These are phyloP conservation scores for Cardiocondyla obscurior DNA, from an alignment of 1,140 invertebrate genomes.

Conservation along the genomic window DNA sequence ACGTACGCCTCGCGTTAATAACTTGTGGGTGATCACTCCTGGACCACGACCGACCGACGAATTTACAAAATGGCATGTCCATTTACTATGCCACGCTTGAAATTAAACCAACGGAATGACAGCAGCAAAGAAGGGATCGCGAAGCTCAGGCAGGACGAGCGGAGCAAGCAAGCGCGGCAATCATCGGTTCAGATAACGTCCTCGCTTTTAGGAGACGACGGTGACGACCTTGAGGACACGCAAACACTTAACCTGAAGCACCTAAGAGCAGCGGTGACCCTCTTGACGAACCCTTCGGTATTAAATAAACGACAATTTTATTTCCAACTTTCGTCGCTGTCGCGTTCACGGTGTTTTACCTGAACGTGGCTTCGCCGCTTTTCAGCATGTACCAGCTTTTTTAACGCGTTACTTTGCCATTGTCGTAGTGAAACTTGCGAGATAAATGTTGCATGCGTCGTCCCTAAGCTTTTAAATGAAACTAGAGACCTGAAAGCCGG, in stretches of 20 bases:
- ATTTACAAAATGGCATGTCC: slow-evolving; percentile 80
- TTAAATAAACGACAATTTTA: slow-evolving; percentile 45
- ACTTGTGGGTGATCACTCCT: neutral
- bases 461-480: neutral
- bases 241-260: slow-evolving; percentile 86
- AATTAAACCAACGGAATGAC: slow-evolving; percentile 50
- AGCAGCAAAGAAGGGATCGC: slow-evolving; percentile 34
- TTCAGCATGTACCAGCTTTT: neutral
- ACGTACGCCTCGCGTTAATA: neutral
- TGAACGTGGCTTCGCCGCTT: neutral
- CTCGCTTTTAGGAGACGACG: slow-evolving; percentile 79
- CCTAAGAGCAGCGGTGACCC: slow-evolving; percentile 84
- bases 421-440: neutral
- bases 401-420: neutral
- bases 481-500: neutral
- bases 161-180: slow-evolving; percentile 80
- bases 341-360: neutral
- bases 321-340: neutral
- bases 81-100: slow-evolving; percentile 77
- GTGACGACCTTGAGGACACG: slow-evolving; percentile 83
- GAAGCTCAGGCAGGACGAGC: slow-evolving; percentile 63
- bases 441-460: neutral
- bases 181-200: slow-evolving; percentile 84
- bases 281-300: slow-evolving; percentile 86
- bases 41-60: slow-evolving; percentile 12